Evolutionary conservation across 2,113 vertebrate species (phyloP), one percentile per base, ranked within the genome.

Genomic region (Actenoides lindsayi): DNA sequence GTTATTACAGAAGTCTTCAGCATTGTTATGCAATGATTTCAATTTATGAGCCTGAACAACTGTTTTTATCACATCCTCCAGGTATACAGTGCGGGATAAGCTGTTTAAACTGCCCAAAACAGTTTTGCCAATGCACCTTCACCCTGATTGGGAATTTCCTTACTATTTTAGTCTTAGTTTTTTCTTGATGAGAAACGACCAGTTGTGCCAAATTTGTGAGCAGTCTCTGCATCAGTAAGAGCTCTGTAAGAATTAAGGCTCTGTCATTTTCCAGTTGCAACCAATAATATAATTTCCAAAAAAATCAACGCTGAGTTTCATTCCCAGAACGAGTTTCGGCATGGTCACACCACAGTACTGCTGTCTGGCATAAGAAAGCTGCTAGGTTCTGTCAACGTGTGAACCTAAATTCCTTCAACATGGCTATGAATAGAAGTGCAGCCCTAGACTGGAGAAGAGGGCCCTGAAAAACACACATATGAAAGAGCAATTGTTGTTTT

Each of bases 401-500:
- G 57, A 89, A 94, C 41, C 25, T 54, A 41, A 90, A 89, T 57
- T 67, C 64, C 50, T 92, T 75, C 90, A 90, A 10, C 0, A 0
- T 1, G 1, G 30, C 89, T 87, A 87, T 77, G 86, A 89, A 71
- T 78, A 89, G 80, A 84, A 91, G 73, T 19, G n/a, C 31, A 94
- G 44, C 15, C 39, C 39, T 57, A 5, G 17, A 53, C 31, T 79
- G 41, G 83, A 78, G 83, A 78, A 94, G 83, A 65, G 69, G 57
- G 74, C 50, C 53, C 53, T 63, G 74, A 82, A 95, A 95, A 94
- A 73, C 44, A 84, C 51, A 65, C 70, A 94, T 91, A 53, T 91
- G 83, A 95, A 91, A 92, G 83, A 87, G 65, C 35, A 82, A 91
- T 95, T 96, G 86, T 86, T 95, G 88, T 11, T 75, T 96, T 96